Base-by-base conservation (phyloP, 2,113 vertebrate species). In the Psophia crepitans region DNA sequence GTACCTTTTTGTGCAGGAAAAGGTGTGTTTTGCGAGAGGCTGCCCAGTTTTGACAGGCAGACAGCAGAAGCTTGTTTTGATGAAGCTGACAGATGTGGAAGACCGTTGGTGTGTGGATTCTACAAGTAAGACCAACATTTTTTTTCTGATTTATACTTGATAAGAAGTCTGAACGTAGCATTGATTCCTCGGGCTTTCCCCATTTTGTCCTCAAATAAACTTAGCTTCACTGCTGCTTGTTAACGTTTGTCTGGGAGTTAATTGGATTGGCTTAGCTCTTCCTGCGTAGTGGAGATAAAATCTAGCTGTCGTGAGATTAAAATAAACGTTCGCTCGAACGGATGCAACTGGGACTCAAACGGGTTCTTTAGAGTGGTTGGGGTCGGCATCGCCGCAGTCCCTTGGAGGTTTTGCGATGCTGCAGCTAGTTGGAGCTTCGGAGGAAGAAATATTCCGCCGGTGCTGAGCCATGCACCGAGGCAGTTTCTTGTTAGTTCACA, bases 11-110 rank as follows among this genome's bases (percentile, higher is more conserved):
- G 66, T 68, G 2, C 90, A 97, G 97, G 96, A 28, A 97, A 97
- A 91, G 96, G 94, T 3, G 93, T 97, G 5, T 90, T 97, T 28
- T 97, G 91, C 5, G 95, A 97, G 91, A 96, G 96, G 78, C 53
- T 95, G 53, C 88, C 95, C 77, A 91, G 82, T 35, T 83, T 96
- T 28, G 94, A 96, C 81, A 66, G 65, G 84, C 92, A 90, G 56
- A 79, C 37, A 3, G 93, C 92, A 28, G 96, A 93, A 43, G 95
- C 91, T 11, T 97, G 96, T 66, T 97, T 96, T 0, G 75, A 95
- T 76, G 96, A 96, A 88, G 94, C 88, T 16, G 84, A 95, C 35
- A 83, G 92, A 79, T 91, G 71, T 32, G 88, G 97, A 16, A 97
- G 92, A 39, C 93, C 94, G 0, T 64, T 97, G 70, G 93, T 97